Percentiles rank a stretch among this genome's conserved stretches.
phyloP scores from a whole-genome alignment of 2,888 invertebrate genomes.

The Spialia ferax region DNA sequence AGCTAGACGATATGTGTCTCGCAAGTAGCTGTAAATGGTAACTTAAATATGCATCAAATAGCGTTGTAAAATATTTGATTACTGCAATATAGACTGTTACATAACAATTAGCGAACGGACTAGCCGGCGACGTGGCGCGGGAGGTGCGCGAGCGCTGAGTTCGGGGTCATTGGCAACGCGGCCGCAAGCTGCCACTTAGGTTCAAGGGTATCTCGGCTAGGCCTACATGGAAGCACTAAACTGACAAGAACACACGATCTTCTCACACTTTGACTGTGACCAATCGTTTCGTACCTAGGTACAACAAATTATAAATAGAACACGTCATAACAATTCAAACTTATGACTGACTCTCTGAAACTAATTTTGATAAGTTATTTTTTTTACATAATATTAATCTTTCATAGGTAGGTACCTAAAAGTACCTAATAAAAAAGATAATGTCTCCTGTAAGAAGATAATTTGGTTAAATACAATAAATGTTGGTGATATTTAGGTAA shows the following conservation, averaged over 20 bases:
- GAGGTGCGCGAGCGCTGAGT: slow-evolving; percentile 81
- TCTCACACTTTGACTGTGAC: not conserved
- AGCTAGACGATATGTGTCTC: slow-evolving; percentile 38
- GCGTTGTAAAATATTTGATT: slow-evolving; percentile 62
- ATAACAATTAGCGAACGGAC: slow-evolving; percentile 80
- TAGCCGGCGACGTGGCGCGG: slow-evolving; percentile 50
- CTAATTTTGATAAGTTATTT: not conserved
- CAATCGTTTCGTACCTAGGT: not conserved
- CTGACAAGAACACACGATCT: not conserved
- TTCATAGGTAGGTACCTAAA: not conserved
- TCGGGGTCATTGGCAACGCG: slow-evolving; percentile 88
- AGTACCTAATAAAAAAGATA: not conserved
- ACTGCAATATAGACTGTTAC: slow-evolving; percentile 76
- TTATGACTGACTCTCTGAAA: not conserved
- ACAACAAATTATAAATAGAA: not conserved
- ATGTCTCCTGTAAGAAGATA: too few relatives aligned
- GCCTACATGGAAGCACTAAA: slow-evolving; percentile 65
- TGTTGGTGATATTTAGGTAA: too few relatives aligned
- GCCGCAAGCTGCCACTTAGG: slow-evolving; percentile 86
- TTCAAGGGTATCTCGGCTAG: slow-evolving; percentile 82
- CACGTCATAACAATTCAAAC: slow-evolving; percentile 10
- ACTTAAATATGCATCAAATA: slow-evolving; percentile 39
- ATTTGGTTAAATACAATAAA: too few relatives aligned
- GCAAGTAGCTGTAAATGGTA: slow-evolving; percentile 37
- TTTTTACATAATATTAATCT: too few relatives aligned